phyloP scores from a whole-genome alignment of 2,113 vertebrate genomes.

The Poicephalus meyeri region DNA sequence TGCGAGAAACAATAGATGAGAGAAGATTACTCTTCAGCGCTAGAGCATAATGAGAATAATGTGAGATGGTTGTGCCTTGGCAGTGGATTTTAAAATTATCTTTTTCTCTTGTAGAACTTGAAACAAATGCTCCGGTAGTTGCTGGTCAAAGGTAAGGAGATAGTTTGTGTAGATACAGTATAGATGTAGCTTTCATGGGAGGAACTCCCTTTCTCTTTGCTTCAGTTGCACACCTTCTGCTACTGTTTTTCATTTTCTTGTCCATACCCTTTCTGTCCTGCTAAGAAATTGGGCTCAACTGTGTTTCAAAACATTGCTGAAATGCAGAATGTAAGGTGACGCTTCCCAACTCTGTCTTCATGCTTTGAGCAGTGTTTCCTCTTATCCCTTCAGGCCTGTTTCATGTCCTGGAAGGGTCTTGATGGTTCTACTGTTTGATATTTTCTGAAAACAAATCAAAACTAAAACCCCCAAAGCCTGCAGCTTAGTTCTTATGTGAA shows the following conservation, averaged over 20 bases:
- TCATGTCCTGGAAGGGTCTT: not conserved
- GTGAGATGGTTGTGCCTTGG: constrained; percentile 24
- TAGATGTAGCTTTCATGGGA: constrained; percentile 27
- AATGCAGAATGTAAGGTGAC: not conserved
- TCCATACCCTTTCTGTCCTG: not conserved
- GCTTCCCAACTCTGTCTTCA: not conserved
- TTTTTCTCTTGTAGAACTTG: constrained; percentile 77
- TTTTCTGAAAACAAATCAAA: not conserved
- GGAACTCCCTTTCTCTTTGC: constrained; percentile 20
- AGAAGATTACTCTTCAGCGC: constrained; percentile 2
- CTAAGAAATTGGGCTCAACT: not conserved
- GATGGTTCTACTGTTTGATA: not conserved
- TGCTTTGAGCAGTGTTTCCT: not conserved
- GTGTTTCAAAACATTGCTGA: not conserved
- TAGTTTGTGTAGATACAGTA: constrained; percentile 44
- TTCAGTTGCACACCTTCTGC: not conserved
- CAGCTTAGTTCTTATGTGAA: not conserved
- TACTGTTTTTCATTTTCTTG: not conserved
- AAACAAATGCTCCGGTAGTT: constrained; percentile 76
- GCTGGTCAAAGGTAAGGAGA: constrained; percentile 80
- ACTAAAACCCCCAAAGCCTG: not conserved
- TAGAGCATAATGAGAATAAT: not conserved
- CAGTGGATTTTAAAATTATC: constrained; percentile 43
- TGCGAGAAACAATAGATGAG: not conserved
- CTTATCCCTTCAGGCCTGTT: not conserved